Conservation (phyloP, 2,113 vertebrate species). For the Gallinago media region DNA sequence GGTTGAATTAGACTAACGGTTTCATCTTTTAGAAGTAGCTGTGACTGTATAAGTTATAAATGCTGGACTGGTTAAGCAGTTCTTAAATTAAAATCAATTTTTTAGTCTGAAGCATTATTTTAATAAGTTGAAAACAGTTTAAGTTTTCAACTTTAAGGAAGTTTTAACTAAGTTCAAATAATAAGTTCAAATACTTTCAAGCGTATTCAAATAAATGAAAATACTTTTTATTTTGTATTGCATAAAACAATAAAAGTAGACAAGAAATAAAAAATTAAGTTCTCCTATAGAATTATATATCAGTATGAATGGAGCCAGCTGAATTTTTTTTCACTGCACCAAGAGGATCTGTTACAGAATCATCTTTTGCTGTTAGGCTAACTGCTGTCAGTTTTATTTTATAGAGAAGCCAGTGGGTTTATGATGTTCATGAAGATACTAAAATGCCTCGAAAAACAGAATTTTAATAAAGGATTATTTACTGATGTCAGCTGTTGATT, state of each 20-base stretch:
- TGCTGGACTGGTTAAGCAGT: background rate
- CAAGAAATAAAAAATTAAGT: background rate
- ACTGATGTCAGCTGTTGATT: background rate
- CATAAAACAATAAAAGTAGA: fast-evolving
- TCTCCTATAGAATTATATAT: background rate
- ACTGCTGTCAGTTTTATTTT: background rate
- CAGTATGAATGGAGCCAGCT: background rate
- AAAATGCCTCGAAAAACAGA: background rate
- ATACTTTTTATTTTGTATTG: background rate
- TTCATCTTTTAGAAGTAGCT: background rate
- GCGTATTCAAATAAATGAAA: background rate
- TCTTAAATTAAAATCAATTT: background rate
- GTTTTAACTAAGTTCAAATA: background rate
- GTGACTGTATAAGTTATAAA: background rate
- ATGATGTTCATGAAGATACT: background rate
- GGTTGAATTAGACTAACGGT: background rate
- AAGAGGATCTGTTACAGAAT: background rate
- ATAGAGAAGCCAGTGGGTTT: background rate
- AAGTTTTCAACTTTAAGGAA: background rate
- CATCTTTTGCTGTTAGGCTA: background rate
- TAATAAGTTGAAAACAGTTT: background rate
- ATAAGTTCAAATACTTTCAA: background rate
- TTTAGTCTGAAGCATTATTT: background rate
- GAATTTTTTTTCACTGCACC: background rate
- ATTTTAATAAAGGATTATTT: background rate